phyloP scores from a whole-genome alignment of 2,797 vertebrate species.

The Gallirallus australis region DNA sequence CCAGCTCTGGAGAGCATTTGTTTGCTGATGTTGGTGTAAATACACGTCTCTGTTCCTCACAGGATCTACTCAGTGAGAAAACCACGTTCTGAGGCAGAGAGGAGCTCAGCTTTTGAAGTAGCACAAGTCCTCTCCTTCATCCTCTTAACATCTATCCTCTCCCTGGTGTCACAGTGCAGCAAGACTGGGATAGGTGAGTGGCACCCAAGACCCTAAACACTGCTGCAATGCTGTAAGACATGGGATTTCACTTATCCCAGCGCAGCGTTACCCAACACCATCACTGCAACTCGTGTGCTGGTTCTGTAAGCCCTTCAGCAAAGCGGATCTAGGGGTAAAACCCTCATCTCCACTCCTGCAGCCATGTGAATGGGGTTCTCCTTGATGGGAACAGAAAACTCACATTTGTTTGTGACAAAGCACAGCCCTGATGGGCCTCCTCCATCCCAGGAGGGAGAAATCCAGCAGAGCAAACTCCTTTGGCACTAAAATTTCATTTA shows the following conservation, averaged over 20 bases:
- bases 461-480: background rate
- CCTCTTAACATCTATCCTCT: background rate
- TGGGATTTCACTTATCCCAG: background rate
- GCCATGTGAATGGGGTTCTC: background rate
- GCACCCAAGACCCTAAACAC: background rate
- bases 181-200: fast-evolving
- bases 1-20: background rate
- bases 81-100: background rate
- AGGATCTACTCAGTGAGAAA: background rate
- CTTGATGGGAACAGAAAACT: background rate
- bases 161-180: background rate
- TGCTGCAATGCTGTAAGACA: background rate
- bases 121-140: background rate
- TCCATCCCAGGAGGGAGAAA: background rate
- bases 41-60: background rate
- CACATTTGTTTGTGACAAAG: fast-evolving
- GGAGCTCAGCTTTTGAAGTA: background rate
- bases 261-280: fast-evolving
- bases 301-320: background rate
- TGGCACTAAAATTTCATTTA: background rate
- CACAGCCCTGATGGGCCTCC: background rate
- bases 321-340: background rate
- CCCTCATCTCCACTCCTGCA: background rate
- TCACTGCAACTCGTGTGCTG: background rate
- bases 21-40: background rate